Base-by-base conservation (phyloP, 2,113 vertebrate genomes). In the Lethenteron camtschaticum region DNA sequence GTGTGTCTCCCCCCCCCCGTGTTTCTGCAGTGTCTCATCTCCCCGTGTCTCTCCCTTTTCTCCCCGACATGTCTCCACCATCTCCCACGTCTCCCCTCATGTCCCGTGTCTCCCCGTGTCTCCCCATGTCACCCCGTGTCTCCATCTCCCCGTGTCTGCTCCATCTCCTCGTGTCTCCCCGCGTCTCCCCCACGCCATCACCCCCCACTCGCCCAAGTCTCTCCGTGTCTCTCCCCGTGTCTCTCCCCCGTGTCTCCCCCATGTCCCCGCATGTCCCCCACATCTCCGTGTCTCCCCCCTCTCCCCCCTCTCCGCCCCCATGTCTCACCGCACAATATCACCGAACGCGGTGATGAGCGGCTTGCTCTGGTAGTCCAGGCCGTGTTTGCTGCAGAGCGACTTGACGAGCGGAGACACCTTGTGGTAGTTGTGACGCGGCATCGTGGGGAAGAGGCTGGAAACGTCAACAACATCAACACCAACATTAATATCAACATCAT, bases 391-490 rank as follows among this genome's bases (percentile, higher is more conserved):
- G 68, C 85, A 86, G 73, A 86, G 57, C 14, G 82, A 83, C 72
- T 57, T 80, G 71, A 86, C 83, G 69, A 86, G 75, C n/a, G 85
- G 83, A 1, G 83, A 79, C 72, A 80, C 81, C 70, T 82, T 83
- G 73, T 79, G 76, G 77, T 82, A 86, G 63, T 82, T 85, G 76
- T 86, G 82, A 4, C 80, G 70, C 2, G 81, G 81, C 81, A 79
- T 76, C 1, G 81, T 83, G 9, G 85, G 85, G 18, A 86, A 86
- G 3, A 86, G 79, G 73, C 85, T 86, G 76, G 1, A 71, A 70
- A 71, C 16, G 55, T 58, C 10, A 70, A 24, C 24, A 41, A 41
- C 4, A 41, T 41, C 24, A 41, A 41, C 24, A 41, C 5, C 24
- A 41, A 4, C 24, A 41, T 41, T 41, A 4, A 41, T 41, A 41